phyloP scores from a whole-genome alignment of 2,888 invertebrate species.

The Temnothorax rugatulus region DNA sequence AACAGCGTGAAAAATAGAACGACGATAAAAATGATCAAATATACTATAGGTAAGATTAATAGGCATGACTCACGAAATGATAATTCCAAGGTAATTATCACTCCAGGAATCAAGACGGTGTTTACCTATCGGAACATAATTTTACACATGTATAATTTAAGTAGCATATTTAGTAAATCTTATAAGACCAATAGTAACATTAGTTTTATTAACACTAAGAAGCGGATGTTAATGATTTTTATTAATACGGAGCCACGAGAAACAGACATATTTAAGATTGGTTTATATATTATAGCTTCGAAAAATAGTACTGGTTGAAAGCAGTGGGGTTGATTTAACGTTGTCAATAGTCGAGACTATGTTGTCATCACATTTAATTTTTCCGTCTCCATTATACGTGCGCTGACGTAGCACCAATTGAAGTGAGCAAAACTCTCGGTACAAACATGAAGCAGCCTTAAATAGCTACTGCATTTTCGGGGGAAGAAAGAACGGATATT shows the following conservation, averaged over 20 bases:
- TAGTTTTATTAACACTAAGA: neutral
- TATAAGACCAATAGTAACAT: neutral
- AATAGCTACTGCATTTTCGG: neutral
- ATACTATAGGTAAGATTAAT: constrained; percentile 3
- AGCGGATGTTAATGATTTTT: neutral
- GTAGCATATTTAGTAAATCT: neutral
- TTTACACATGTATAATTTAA: neutral
- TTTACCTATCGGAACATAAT: neutral
- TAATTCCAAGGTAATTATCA: neutral
- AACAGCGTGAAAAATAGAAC: too few relatives aligned
- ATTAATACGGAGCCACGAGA: neutral
- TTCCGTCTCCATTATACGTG: neutral
- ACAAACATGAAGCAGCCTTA: neutral
- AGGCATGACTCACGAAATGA: neutral
- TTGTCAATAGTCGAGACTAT: neutral
- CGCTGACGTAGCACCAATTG: neutral
- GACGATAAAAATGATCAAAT: constrained; percentile 1
- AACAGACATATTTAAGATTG: neutral
- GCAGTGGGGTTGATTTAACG: neutral
- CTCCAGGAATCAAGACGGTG: neutral
- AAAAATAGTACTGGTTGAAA: neutral
- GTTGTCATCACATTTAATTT: neutral
- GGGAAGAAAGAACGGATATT: neutral
- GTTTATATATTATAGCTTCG: neutral
- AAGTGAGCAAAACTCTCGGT: neutral